phyloP scores from a whole-genome alignment of 1,140 invertebrate species.

The Akabosia matsudoensis region DNA sequence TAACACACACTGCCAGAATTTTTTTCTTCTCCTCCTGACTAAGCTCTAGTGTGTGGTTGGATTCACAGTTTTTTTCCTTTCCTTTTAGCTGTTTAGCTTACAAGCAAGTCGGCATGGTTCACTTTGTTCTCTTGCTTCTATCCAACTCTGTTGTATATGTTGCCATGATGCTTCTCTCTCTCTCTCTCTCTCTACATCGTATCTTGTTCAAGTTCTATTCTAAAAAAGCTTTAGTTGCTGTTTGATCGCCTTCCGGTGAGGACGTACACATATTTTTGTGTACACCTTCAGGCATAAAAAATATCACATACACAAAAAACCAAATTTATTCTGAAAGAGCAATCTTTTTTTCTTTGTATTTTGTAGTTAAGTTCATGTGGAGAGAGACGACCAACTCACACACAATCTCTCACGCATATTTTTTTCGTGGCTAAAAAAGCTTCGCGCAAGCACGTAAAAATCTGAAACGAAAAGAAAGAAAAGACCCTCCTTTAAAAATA shows the following conservation, averaged over 20 bases:
- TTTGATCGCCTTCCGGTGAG: slow-evolving; percentile 20
- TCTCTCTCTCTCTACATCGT: too few relatives aligned
- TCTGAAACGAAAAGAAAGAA: background rate
- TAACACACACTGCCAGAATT: too few relatives aligned
- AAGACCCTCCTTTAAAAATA: background rate
- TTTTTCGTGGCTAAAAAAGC: background rate
- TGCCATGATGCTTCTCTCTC: too few relatives aligned
- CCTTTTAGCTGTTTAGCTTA: background rate
- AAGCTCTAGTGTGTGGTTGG: background rate
- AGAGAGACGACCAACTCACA: too few relatives aligned
- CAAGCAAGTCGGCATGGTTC: background rate
- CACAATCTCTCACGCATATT: background rate
- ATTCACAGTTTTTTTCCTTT: background rate
- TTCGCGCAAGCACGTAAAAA: background rate
- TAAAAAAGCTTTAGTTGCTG: slow-evolving; percentile 13
- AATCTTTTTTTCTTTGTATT: background rate
- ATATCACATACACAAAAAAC: background rate
- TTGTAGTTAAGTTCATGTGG: too few relatives aligned
- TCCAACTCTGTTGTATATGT: too few relatives aligned
- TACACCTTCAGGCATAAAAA: slow-evolving; percentile 7
- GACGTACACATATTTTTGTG: slow-evolving; percentile 14
- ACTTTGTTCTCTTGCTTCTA: slow-evolving; percentile 15
- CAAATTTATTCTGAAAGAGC: background rate
- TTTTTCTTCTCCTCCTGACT: background rate
- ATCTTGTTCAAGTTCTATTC: too few relatives aligned